Evolutionary conservation across 2,113 vertebrate species (phyloP).

Genomic region (Astur gentilis): DNA sequence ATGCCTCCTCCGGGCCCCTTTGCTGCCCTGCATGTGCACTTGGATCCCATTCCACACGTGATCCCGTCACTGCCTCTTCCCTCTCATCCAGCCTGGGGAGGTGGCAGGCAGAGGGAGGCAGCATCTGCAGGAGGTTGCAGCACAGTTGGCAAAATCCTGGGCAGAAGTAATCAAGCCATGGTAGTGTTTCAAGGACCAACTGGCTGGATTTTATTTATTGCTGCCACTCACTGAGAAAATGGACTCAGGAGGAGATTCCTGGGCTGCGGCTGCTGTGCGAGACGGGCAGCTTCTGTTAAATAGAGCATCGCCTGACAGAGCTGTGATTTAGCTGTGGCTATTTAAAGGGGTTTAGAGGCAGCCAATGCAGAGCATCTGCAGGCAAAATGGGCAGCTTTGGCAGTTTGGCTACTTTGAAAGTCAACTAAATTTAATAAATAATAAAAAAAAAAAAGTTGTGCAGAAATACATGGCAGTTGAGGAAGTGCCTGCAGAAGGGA

Average conservation of each 20-base stretch:
- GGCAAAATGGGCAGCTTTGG: neutral
- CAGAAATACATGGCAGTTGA: neutral
- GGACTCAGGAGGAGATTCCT: slow-evolving; percentile 47
- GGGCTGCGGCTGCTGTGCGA: neutral
- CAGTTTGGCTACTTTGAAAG: neutral
- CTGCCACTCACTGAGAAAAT: slow-evolving; percentile 48
- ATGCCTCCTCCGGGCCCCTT: neutral
- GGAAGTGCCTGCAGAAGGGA: neutral
- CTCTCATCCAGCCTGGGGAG: neutral
- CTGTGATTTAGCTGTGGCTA: slow-evolving; percentile 49
- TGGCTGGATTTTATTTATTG: slow-evolving; percentile 56
- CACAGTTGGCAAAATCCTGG: slow-evolving; percentile 9
- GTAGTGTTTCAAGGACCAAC: slow-evolving; percentile 32
- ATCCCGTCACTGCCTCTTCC: neutral
- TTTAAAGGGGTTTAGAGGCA: slow-evolving; percentile 29
- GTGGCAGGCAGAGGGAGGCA: neutral
- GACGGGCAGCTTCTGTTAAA: slow-evolving; percentile 46
- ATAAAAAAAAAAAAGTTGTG: neutral
- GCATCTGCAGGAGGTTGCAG: neutral
- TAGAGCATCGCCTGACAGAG: slow-evolving; percentile 58
- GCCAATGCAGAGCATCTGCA: slow-evolving; percentile 50
- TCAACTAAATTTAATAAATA: neutral
- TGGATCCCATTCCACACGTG: accelerated
- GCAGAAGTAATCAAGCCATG: neutral
- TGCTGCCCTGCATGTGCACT: neutral